Base-by-base conservation (phyloP, 2,888 invertebrate genomes). In the Pristionchus mayeri region DNA sequence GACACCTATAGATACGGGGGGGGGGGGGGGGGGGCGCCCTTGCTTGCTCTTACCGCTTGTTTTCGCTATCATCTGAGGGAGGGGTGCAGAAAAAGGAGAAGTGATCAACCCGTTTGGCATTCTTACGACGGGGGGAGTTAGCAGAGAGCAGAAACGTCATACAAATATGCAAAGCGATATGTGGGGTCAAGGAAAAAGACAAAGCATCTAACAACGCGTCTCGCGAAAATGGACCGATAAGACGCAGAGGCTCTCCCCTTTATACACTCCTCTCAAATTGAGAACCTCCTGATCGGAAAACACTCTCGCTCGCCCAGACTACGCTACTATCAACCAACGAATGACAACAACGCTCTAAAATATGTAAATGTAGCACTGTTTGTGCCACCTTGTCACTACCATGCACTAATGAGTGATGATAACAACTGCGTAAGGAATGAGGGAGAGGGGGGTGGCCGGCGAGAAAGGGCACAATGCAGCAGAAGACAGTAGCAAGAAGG, bases 371-470 rank as follows among this genome's bases (percentile, higher is more conserved):
- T 18, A 37, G 57, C 57, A 37, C 34, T 71, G 71, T 71, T 71
- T 71, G n/a, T n/a, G n/a, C n/a, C n/a, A n/a, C n/a, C n/a, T n/a
- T n/a, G 40, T 40, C 40, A 40, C 67, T 37, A 21, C 71, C 16
- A 9, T 71, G 71, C 71, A 71, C 71, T 71, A 40, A 71, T 71
- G 40, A 71, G 13, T 67, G 71, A 71, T 71, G 71, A 71, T 71
- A 71, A 71, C 71, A 71, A 71, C 71, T 24, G 30, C 71, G 40
- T 44, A 71, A 40, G 71, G 71, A 71, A 71, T 71, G 71, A 71
- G 71, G 37, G 18, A 16, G 40, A 24, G 60, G 13, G 30, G 30
- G 60, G 30, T 6, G 13, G 44, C 7, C 7, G 44, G 44, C 6
- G 44, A 13, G 44, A 44, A 44, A 44, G 44, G 60, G 24, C 2